A percentile compares a stretch with the other conserved stretches of the same genome.
These are phyloP conservation scores for Nymphicus hollandicus DNA, from an alignment of 2,113 vertebrate genomes.

Conservation along the genomic window DNA sequence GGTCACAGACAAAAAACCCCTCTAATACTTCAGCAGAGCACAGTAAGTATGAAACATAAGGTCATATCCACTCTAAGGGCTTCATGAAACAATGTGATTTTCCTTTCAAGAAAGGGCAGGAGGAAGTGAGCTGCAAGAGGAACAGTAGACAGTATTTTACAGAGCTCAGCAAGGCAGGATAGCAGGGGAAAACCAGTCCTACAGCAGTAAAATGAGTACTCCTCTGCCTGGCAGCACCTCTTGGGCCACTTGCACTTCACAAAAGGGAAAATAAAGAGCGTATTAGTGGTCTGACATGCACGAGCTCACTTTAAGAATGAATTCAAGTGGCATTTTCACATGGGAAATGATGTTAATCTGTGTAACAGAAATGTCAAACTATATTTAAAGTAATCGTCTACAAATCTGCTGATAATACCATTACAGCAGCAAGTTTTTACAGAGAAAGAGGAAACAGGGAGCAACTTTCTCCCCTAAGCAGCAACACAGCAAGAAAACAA, in stretches of 20 bases:
- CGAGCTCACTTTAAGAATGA: neutral
- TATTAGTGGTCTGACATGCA: accelerated
- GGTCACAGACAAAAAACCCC: neutral
- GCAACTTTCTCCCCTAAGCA: neutral
- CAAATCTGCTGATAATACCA: neutral
- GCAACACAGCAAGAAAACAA: neutral
- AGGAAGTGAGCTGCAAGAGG: neutral
- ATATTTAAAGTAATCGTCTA: neutral
- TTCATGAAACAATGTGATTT: neutral
- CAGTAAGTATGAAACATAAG: neutral
- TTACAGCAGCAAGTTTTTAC: neutral
- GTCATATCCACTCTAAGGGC: neutral
- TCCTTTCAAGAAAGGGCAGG: neutral
- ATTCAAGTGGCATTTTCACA: neutral
- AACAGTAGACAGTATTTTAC: neutral
- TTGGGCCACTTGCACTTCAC: neutral
- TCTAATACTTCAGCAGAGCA: neutral
- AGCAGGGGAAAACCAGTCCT: neutral
- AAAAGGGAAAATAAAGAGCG: neutral
- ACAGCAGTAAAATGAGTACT: neutral
- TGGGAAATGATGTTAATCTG: neutral
- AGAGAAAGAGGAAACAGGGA: neutral
- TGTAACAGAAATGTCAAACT: neutral
- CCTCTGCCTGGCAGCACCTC: neutral
- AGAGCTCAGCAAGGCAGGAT: neutral